A percentile compares a stretch with the other conserved stretches of the same genome.
Evolutionary conservation across 2,797 vertebrate species (phyloP).

Genomic region (Labroides dimidiatus): DNA sequence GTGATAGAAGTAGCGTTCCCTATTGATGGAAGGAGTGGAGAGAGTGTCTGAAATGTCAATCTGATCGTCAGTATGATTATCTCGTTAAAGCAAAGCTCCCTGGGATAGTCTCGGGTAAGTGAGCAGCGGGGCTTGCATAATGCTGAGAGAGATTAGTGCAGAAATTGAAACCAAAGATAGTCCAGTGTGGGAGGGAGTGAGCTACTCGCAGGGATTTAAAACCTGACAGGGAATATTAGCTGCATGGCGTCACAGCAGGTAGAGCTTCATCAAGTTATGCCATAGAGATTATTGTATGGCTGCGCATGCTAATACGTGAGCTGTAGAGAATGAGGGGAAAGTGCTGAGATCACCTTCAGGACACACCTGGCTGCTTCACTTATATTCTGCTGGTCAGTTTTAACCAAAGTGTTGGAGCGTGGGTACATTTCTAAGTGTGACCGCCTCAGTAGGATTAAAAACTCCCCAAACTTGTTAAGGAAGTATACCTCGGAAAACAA

Average conservation of each 20-base stretch:
- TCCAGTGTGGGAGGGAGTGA: slow-evolving; percentile 59
- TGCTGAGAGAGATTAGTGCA: slow-evolving; percentile 65
- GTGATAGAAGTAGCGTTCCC: slow-evolving; percentile 58
- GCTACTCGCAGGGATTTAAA: slow-evolving; percentile 61
- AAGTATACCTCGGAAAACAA: not conserved
- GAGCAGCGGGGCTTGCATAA: slow-evolving; percentile 70
- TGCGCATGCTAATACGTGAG: slow-evolving; percentile 50
- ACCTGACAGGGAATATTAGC: slow-evolving; percentile 74
- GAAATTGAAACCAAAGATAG: slow-evolving; percentile 76
- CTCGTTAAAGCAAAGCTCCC: slow-evolving; percentile 75
- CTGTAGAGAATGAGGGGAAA: slow-evolving; percentile 7
- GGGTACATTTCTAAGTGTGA: slow-evolving; percentile 4
- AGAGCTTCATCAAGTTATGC: slow-evolving; percentile 62
- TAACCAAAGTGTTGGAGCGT: not conserved
- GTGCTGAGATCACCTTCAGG: slow-evolving; percentile 30
- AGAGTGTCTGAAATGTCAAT: slow-evolving; percentile 79
- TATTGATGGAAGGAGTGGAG: slow-evolving; percentile 68
- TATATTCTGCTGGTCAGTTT: not conserved
- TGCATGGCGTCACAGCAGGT: slow-evolving; percentile 67
- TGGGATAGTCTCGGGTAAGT: slow-evolving; percentile 75
- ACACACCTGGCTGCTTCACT: slow-evolving; percentile 21
- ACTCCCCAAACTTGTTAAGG: not conserved
- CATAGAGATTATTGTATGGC: slow-evolving; percentile 47
- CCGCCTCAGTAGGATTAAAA: not conserved
- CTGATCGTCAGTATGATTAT: slow-evolving; percentile 76